Base-by-base conservation (phyloP, 2,888 invertebrate species). In the Drosophila prostipennis region DNA sequence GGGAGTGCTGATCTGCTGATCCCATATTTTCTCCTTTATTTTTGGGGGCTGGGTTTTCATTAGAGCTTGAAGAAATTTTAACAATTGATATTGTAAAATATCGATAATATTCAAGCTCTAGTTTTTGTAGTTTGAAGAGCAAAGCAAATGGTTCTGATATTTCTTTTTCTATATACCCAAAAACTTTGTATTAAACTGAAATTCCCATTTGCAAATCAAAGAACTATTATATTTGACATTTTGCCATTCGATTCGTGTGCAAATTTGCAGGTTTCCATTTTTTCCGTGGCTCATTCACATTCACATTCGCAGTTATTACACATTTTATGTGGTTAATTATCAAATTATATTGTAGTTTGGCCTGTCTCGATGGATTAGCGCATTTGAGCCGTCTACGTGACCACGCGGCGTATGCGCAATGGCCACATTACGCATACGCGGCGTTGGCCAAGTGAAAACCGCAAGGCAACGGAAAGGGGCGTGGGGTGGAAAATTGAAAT, bases 401-500 rank as follows among this genome's bases (percentile, higher is more conserved):
- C 65, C 65, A 79, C 43, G 72, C 56, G 87, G 77, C 81, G 87
- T 75, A 84, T 82, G 85, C 69, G 87, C 81, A 84, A 84, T 77
- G 45, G 19, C 14, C 59, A 64, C 77, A 84, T 81, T 80, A 81
- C 85, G 85, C 79, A 83, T 79, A 83, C 79, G 79, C 64, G 26
- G 39, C 46, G 61, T 60, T 59, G 61, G 48, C 61, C 61, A 49
- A 63, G 40, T 16, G 32, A 45, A 48, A 57, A 48, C 59, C 61
- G 40, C 61, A 58, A 61, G 39, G 16, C 42, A 32, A 16, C 23
- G 34, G 19, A 19, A 19, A 7, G 40, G 32, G 32, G n/a, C 13
- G 13, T 1, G 29, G 58, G 32, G 58, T n/a, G 52, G 59, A 67
- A 79, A 64, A 73, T 73, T 64, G 46, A 57, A 68, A 52, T 58